Base-by-base conservation (phyloP, 2,113 vertebrate genomes). In the Prolemur simus region DNA sequence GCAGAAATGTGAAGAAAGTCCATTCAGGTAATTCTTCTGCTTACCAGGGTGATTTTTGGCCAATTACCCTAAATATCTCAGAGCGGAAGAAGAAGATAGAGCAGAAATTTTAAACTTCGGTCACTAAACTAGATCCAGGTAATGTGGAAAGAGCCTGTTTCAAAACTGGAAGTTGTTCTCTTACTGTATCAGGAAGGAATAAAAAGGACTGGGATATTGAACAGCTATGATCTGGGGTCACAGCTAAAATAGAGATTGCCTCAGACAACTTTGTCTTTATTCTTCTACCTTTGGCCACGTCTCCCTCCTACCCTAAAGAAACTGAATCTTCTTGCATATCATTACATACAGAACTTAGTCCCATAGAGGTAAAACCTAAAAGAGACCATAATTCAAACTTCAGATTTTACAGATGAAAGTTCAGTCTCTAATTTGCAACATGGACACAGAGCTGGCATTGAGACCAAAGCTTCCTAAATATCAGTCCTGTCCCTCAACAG, bases 1-100 rank as follows among this genome's bases (percentile, higher is more conserved):
- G 17, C 94, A 96, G 97, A 97, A 97, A 97, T 94, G 96, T 97
- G 98, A 98, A 97, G 96, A 98, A 98, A 63, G 56, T 12, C 25
- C 32, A 5, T 8, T 64, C 34, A 66, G 9, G 23, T 69, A 18
- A 69, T 76, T 68, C 20, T 23, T 56, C 97, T 95, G 86, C 94
- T 87, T 82, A 90, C 76, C 89, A 93, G 95, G 96, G 91, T 95
- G 89, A 58, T 92, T 97, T 93, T 66, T 93, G 88, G 95, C 93
- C 96, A 97, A 96, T 82, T 45, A 95, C 71, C 94, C 96, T 98
- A 93, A 95, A 96, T 56, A 84, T 81, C 92, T 97, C 84, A 91
- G 97, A 97, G 49, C 88, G 47, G 29, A 94, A 8, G 25, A 47
- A 23, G 27, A 21, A 5, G 56, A 42, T 21, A 9, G 63, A 32